Base-by-base conservation (phyloP, 2,888 invertebrate species). In the Cantharis nigra region DNA sequence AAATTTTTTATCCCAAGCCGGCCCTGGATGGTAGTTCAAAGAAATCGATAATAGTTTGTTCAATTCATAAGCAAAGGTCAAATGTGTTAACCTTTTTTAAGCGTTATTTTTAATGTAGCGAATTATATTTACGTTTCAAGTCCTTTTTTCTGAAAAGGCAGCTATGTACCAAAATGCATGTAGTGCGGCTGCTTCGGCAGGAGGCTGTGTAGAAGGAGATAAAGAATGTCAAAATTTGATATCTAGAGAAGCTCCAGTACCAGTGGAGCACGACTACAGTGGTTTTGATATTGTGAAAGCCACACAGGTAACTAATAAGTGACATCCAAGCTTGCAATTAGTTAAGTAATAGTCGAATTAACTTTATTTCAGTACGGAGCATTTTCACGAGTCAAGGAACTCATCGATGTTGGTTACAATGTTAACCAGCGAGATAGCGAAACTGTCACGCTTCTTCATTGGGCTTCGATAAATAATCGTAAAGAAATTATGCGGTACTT, bases 391-490 rank as follows among this genome's bases (percentile, higher is more conserved):
- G 92, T 94, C 86, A 91, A 95, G 82, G 96, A 98, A 88, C 90
- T 99, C 30, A 92, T 99, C 4, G 98, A 98, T 85, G 93, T 94
- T 63, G 98, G 98, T 1, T 95, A 95, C 90, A 96, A 98, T 90
- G 97, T 98, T 13, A 98, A 98, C 89, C 94, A 96, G 86, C 94
- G 97, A 69, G 99, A 99, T 88, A 91, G 92, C 81, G 99, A 99
- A 89, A 98, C 97, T 70, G 98, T 99, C 74, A 98, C 98, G 2
- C 90, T 99, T 71, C 90, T 99, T n/a, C 99, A 99, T 88, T 99
- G 99, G 99, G 99, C 99, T 62, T 96, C 99, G 16, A 99, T 99
- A 86, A 99, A 99, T 89, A 99, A 99, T 90, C 92, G 98, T 75
- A 92, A 94, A 82, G 97, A 98, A 84, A 96, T 99, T 83, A 96